Evolutionary conservation across 2,797 vertebrate genomes (phyloP), one percentile per base, ranked within the genome.

Genomic region (Numenius phaeopus): DNA sequence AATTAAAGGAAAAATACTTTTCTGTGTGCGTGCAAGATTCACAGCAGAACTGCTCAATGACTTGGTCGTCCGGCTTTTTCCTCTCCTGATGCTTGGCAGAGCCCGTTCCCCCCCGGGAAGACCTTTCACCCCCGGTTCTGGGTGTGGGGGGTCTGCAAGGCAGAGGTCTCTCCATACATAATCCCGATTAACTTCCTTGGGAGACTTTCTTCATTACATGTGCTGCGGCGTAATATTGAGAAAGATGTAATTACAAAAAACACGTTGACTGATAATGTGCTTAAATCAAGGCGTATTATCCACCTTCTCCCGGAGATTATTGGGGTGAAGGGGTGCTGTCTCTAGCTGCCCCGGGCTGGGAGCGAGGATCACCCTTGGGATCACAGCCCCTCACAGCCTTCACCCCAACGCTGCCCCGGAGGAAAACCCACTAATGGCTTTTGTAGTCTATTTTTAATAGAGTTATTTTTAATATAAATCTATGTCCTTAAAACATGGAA

Each of bases 1-100:
- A 90, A 97, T 97, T 98, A 97, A 97, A 95, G 77, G 73, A 52
- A 79, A 91, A 95, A 69, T 34, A 69, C 88, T 88, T 83, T 6
- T 30, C 27, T 4, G 8, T 54, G 32, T 37, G 5, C 13, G 1
- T 37, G 14, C 77, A 59, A 27, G 89, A 61, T 50, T 72, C 59
- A 24, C 47, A 49, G 79, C 30, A 67, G 34, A 90, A 75, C 42
- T 20, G 14, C 66, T 86, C 57, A 44, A 16, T 20, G 59, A 18
- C 14, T n/a, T 83, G 8, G 47, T 46, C 8, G 6, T 37, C 83
- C 47, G 92, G 32, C 3, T 59, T 83, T 75, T 90, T 90, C 30
- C 73, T 65, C 44, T 59, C n/a, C 64, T 46, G 49, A 7, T 18
- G 9, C 9, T 50, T 32, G 30, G 24, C 77, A 46, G 29, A 77